phyloP scores from a whole-genome alignment of 2,113 vertebrate genomes.

The Halichoeres trimaculatus region DNA sequence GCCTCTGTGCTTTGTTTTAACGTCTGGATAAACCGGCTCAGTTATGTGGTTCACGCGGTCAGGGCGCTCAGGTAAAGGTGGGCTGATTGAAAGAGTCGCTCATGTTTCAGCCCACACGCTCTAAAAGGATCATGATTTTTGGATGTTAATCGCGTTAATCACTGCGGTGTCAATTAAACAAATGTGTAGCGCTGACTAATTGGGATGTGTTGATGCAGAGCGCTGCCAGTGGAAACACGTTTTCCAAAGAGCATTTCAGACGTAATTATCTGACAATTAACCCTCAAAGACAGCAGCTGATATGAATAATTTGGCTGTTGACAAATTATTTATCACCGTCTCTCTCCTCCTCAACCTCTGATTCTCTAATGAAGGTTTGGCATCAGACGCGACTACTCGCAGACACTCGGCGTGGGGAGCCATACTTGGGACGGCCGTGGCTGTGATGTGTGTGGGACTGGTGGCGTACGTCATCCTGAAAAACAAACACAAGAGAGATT shows the following conservation, averaged over 20 bases:
- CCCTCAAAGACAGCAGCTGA: constrained; percentile 27
- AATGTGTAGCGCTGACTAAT: constrained; percentile 42
- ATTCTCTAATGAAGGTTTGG: constrained; percentile 43
- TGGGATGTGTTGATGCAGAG: constrained; percentile 32
- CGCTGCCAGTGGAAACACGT: constrained; percentile 18
- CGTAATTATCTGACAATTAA: constrained; percentile 58
- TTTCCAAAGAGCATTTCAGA: constrained; percentile 41
- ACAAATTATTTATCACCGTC: constrained; percentile 34
- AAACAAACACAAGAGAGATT: constrained; percentile 78
- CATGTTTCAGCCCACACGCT: constrained; percentile 19
- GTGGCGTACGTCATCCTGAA: constrained; percentile 81
- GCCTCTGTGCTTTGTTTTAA: neutral
- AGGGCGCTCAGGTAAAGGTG: neutral
- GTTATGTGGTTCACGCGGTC: neutral
- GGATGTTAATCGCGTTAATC: constrained; percentile 64
- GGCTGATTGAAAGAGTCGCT: neutral
- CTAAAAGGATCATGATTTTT: constrained; percentile 47
- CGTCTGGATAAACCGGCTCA: neutral
- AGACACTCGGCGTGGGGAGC: constrained; percentile 72
- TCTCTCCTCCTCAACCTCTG: constrained; percentile 8
- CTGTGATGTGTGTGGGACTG: constrained; percentile 78
- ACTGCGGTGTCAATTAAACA: constrained; percentile 41
- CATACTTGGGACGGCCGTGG: constrained; percentile 80
- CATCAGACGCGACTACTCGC: constrained; percentile 17
- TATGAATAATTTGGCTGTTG: constrained; percentile 35